Evolutionary conservation across 2,888 invertebrate genomes (phyloP), one percentile per base, ranked within the genome.

Genomic region (Brachypterus glaber): DNA sequence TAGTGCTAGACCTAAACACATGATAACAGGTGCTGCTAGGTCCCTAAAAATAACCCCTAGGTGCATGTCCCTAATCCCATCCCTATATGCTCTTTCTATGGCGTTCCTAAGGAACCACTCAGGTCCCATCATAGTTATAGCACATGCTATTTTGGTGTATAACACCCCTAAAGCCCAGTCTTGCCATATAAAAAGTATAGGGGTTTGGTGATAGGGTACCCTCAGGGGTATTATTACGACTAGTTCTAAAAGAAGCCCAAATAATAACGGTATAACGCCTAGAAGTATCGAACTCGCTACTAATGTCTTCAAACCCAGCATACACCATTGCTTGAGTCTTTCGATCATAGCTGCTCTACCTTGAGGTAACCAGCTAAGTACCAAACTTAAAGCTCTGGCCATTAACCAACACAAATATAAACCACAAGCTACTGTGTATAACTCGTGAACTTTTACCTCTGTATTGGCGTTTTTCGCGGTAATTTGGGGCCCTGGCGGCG

Each of bases 161-260:
- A 98, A 71, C 8, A 98, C 92, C 15, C 97, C 96, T 16, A 98
- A 70, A 0, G 96, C 96, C 97, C 97, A 98, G 68, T 97, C 95
- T 53, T 96, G 88, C 87, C 87, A 88, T 33, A 88, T 75, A 60
- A 88, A 89, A 39, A 87, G 69, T 18, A 88, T 83, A 0, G 88
- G 96, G 4, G 91, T 90, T 65, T 95, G 91, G 49, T 88, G 83
- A 3, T 92, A 69, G 0, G 93, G 90, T 15, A 97, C 93, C 7
- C 96, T 73, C 14, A 97, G 69, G 0, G 98, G 98, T 11, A 93
- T 86, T 12, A 97, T 87, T 13, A 90, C 72, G 3, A 91, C 88
- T 57, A 95, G 70, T 61, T 97, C 96, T 44, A 98, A 75, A 34
- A 95, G 73, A 45, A 96, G 68, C 0, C 97, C 96, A 58, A 95